Evolutionary conservation across 2,113 vertebrate species (phyloP).

Genomic region (Stegostoma tigrinum): DNA sequence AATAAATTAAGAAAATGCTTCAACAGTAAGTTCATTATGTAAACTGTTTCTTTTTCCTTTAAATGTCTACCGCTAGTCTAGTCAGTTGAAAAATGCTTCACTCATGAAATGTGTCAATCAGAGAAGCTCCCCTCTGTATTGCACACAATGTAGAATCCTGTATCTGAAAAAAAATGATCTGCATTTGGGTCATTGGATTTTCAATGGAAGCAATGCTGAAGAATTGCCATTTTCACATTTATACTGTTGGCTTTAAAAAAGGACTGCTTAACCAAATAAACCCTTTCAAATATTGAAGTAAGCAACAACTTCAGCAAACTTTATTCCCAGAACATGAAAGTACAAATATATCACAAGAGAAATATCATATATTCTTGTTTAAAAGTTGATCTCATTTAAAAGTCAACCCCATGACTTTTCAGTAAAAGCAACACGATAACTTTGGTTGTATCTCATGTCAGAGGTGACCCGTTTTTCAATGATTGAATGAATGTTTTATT

Average conservation of each 20-base stretch:
- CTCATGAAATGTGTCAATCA: not conserved
- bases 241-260: not conserved
- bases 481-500: too few relatives aligned
- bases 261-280: not conserved
- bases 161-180: not conserved
- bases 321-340: not conserved
- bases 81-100: not conserved
- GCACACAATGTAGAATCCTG: not conserved
- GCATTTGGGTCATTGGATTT: not conserved
- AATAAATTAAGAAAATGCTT: not conserved
- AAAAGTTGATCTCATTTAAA: not conserved
- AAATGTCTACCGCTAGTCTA: not conserved
- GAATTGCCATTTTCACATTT: slow-evolving; percentile 6
- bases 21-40: not conserved
- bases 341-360: not conserved
- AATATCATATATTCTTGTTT: not conserved
- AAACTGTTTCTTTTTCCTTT: not conserved
- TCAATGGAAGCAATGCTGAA: not conserved
- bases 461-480: not conserved
- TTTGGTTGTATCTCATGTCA: not conserved
- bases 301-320: not conserved
- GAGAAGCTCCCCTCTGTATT: not conserved
- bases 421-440: not conserved
- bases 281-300: not conserved
- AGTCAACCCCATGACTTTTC: not conserved